These are phyloP conservation scores for Polydesmus complanatus DNA, from an alignment of 2,888 invertebrate species.

Conservation along the genomic window DNA sequence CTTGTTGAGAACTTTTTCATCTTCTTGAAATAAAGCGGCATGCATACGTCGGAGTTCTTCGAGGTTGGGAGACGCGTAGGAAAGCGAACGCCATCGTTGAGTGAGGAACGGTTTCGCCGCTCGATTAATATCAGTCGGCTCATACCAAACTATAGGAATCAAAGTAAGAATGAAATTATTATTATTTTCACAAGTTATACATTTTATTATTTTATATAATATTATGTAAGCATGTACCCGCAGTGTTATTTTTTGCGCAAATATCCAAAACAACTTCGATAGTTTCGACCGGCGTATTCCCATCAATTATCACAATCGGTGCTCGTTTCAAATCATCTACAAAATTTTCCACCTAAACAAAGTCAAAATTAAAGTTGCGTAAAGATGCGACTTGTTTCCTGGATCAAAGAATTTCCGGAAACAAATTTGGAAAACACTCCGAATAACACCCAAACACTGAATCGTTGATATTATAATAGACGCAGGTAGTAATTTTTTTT, in stretches of 20 bases:
- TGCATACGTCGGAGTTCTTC: conserved; percentile 59
- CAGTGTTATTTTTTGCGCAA: conserved; percentile 46
- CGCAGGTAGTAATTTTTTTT: no score
- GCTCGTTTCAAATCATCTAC: conserved; percentile 45
- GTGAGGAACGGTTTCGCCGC: conserved; percentile 53
- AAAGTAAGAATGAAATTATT: conserved; percentile 18
- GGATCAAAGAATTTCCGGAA: no score
- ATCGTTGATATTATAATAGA: no score
- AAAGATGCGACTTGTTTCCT: no score
- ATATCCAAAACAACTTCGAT: conserved; percentile 48
- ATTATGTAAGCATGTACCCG: conserved; percentile 42
- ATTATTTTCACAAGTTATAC: no score
- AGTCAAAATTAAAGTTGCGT: no score
- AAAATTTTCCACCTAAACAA: conserved; percentile 50
- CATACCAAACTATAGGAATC: conserved; percentile 65
- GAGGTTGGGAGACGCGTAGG: conserved; percentile 58
- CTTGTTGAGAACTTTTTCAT: conserved; percentile 21
- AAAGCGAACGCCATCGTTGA: conserved; percentile 39
- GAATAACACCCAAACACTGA: no score
- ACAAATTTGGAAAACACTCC: no score
- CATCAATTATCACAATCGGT: conserved; percentile 69
- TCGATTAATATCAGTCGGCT: conserved; percentile 70
- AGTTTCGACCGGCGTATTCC: conserved; percentile 56
- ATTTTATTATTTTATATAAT: neutral
- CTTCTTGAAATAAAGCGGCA: conserved; percentile 30